Evolutionary conservation across 2,888 invertebrate genomes (phyloP).

Genomic region (Timema podura): DNA sequence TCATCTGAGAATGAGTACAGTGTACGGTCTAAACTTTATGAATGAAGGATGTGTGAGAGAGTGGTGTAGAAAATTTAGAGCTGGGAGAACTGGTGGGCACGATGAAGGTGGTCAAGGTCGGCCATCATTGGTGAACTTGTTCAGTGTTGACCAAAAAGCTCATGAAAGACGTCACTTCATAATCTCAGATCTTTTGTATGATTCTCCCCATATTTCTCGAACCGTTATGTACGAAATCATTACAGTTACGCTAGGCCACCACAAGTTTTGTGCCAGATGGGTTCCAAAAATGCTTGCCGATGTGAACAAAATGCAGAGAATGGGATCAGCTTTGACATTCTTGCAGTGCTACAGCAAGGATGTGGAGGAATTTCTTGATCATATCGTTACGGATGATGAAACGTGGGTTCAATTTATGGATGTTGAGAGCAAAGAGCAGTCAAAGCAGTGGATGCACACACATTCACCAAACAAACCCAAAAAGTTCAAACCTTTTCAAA

Average conservation of each 20-base stretch:
- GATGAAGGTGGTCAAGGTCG: background rate
- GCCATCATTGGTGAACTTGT: background rate
- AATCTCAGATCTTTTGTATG: background rate
- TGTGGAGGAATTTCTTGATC: too few relatives aligned
- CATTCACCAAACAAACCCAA: too few relatives aligned
- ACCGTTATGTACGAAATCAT: background rate
- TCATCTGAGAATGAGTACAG: background rate
- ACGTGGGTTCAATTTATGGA: too few relatives aligned
- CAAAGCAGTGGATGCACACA: too few relatives aligned
- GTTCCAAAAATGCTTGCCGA: background rate
- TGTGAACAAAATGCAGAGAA: background rate
- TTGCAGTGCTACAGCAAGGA: too few relatives aligned
- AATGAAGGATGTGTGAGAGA: background rate
- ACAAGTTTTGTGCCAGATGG: background rate
- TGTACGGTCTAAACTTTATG: conserved; percentile 2
- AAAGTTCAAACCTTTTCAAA: too few relatives aligned
- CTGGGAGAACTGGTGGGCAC: background rate
- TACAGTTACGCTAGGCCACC: background rate
- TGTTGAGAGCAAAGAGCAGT: too few relatives aligned
- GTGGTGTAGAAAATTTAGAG: background rate
- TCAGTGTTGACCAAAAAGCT: background rate
- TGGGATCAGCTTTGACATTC: too few relatives aligned
- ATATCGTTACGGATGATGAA: too few relatives aligned
- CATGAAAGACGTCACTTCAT: background rate
- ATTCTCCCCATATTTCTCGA: background rate